These are phyloP conservation scores for Gastrophysa polygoni DNA, from an alignment of 2,888 invertebrate species.

Conservation along the genomic window DNA sequence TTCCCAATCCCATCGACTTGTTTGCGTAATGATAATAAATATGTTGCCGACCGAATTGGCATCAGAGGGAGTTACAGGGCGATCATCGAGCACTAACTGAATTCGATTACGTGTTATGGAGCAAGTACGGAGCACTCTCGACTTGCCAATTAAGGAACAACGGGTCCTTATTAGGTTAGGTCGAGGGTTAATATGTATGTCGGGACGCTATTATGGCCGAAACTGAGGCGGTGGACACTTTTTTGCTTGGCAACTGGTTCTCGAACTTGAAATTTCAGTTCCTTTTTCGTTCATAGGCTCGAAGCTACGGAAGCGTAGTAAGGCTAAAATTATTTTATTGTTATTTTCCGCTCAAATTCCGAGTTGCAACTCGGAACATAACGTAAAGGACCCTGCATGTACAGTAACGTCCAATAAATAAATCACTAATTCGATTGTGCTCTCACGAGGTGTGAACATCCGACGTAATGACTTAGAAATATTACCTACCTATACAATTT, in stretches of 20 bases:
- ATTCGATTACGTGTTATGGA: constrained; percentile 49
- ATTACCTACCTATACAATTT: constrained; percentile 18
- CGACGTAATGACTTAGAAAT: constrained; percentile 22
- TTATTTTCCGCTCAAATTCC: no score
- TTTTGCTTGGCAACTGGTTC: no score
- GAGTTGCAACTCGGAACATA: no score
- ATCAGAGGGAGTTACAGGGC: constrained; percentile 37
- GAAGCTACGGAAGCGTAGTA: no score
- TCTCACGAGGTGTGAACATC: constrained; percentile 17
- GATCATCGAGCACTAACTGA: constrained; percentile 42
- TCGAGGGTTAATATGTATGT: constrained; percentile 12
- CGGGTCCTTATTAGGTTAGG: constrained; percentile 53
- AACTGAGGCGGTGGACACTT: no score
- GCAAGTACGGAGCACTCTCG: constrained; percentile 48
- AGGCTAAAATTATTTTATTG: no score
- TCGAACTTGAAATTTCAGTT: no score
- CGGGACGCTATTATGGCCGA: constrained; percentile 17
- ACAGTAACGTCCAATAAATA: constrained; percentile 4
- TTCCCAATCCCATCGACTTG: constrained; percentile 10
- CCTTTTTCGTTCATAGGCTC: no score
- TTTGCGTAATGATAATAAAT: constrained; percentile 48
- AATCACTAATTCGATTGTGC: constrained; percentile 10
- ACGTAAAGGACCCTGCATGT: not conserved
- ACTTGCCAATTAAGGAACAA: constrained; percentile 57
- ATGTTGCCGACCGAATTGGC: constrained; percentile 50